Percentiles rank a stretch among this genome's conserved stretches.
Evolutionary conservation across 2,888 invertebrate genomes (phyloP).

Genomic region (Xanthorhoe designata): DNA sequence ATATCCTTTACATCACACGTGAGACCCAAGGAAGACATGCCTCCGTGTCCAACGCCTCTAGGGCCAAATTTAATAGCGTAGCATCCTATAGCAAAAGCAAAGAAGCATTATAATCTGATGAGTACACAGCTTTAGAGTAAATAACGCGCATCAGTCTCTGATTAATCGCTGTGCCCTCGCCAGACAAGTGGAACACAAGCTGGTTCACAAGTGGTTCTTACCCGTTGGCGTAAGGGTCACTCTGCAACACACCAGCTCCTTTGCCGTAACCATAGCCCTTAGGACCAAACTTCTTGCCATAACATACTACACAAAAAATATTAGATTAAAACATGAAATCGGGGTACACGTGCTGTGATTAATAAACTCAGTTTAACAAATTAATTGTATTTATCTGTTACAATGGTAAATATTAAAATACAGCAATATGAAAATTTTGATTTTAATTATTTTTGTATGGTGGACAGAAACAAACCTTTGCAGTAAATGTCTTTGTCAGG

Average conservation of each 20-base stretch:
- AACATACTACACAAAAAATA: constrained; percentile 91
- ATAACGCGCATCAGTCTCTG: constrained; percentile 40
- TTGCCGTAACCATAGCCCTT: constrained; percentile 99
- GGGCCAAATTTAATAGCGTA: constrained; percentile 98
- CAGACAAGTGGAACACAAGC: constrained; percentile 68
- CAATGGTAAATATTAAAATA: constrained; percentile 35
- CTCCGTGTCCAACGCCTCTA: constrained; percentile 96
- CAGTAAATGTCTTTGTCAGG: constrained; percentile 98
- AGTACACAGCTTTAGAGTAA: constrained; percentile 64
- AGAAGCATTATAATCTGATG: constrained; percentile 71
- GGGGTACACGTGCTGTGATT: constrained; percentile 45
- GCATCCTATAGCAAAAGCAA: constrained; percentile 90
- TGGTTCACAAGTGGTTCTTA: constrained; percentile 81
- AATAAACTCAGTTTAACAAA: constrained; percentile 44
- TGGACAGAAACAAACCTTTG: constrained; percentile 90
- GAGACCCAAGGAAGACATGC: constrained; percentile 93
- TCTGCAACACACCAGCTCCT: constrained; percentile 97
- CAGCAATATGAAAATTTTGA: constrained; percentile 26
- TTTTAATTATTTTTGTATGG: constrained; percentile 34
- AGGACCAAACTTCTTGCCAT: constrained; percentile 98
- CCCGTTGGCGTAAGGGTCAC: constrained; percentile 94
- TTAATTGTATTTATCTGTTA: constrained; percentile 22
- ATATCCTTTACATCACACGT: constrained; percentile 93
- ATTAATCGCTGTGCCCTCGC: constrained; percentile 70
- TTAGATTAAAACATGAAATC: constrained; percentile 56